A percentile compares a stretch with the other conserved stretches of the same genome.
Conservation (phyloP, 2,113 vertebrate species). For the Siniperca knerii region DNA sequence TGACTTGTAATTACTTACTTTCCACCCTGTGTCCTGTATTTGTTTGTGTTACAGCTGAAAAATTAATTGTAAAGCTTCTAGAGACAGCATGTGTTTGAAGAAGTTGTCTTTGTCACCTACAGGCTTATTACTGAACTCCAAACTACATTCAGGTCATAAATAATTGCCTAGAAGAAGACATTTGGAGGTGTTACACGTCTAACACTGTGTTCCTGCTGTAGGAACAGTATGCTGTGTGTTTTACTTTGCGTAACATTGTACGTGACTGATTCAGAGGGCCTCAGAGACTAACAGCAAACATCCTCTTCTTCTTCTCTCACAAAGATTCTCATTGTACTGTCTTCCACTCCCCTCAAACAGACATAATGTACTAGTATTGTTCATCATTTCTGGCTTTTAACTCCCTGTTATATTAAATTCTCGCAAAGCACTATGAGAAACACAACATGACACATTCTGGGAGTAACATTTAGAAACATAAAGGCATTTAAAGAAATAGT, state of each 20-base stretch:
- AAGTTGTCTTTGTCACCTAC: neutral
- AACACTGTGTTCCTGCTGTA: conserved; percentile 9
- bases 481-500: neutral
- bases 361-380: conserved; percentile 50
- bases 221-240: conserved; percentile 52
- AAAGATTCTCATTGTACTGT: conserved; percentile 73
- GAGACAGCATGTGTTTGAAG: neutral
- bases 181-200: conserved; percentile 26
- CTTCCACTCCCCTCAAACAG: conserved; percentile 45
- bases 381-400: conserved; percentile 30
- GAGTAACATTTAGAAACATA: conserved; percentile 26
- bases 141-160: neutral
- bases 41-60: neutral
- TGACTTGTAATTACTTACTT: neutral
- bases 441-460: neutral
- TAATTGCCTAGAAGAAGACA: neutral
- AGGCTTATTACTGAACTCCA: neutral
- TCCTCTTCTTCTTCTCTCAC: conserved; percentile 66
- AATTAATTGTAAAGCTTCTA: neutral
- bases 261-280: conserved; percentile 55
- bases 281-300: conserved; percentile 49
- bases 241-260: conserved; percentile 41
- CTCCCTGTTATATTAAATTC: conserved; percentile 25
- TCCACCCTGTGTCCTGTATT: neutral
- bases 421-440: conserved; percentile 35